These are phyloP conservation scores for Drosophila takahashii DNA, from an alignment of 1,140 invertebrate genomes.

Conservation along the genomic window DNA sequence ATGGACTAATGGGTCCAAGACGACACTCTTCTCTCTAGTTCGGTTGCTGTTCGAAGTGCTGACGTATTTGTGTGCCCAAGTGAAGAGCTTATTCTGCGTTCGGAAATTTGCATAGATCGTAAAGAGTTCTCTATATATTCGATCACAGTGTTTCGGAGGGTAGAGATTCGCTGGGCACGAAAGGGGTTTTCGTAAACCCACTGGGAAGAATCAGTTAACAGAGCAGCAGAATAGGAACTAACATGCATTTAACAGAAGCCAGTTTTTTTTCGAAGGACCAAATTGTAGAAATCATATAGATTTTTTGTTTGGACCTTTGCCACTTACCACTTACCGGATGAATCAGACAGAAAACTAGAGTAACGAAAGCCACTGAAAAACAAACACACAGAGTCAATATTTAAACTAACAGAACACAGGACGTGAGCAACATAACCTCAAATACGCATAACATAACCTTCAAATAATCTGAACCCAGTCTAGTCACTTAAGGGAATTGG, in stretches of 20 bases:
- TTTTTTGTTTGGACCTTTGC: neutral
- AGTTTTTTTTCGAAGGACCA: constrained; percentile 4
- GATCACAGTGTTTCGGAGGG: constrained; percentile 74
- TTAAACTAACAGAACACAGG: constrained; percentile 8
- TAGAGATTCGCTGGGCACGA: constrained; percentile 29
- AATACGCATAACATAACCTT: constrained; percentile 31
- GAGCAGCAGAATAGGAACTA: constrained; percentile 21
- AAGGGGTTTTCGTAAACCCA: neutral
- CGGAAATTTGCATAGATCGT: constrained; percentile 65
- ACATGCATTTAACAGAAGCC: constrained; percentile 14
- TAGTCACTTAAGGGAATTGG: constrained; percentile 83
- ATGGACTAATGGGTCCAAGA: constrained; percentile 23
- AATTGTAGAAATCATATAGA: no score
- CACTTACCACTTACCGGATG: neutral
- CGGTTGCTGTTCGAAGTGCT: constrained; percentile 20
- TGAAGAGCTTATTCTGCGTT: constrained; percentile 16
- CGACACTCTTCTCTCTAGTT: constrained; percentile 71
- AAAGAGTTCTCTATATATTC: constrained; percentile 17
- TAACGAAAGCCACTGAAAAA: constrained; percentile 16
- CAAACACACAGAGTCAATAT: constrained; percentile 13
- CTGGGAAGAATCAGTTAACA: constrained; percentile 8
- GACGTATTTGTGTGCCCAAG: constrained; percentile 36
- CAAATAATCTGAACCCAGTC: constrained; percentile 72
- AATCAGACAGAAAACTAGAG: neutral
- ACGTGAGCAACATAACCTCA: constrained; percentile 58